These are phyloP conservation scores for Premnoplex brunnescens DNA, from an alignment of 2,797 vertebrate species.

Conservation along the genomic window DNA sequence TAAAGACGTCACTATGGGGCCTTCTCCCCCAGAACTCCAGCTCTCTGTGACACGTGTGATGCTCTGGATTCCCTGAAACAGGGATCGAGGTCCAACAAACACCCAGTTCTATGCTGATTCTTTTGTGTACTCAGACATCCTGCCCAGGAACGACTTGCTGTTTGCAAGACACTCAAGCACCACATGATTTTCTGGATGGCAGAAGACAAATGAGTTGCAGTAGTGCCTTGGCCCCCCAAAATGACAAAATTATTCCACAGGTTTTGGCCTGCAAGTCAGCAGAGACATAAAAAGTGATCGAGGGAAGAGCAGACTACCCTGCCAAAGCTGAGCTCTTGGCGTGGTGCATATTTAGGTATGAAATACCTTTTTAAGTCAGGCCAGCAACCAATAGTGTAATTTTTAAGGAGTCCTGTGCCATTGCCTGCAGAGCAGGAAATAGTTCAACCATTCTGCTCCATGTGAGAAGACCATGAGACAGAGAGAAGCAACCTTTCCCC, in stretches of 20 bases:
- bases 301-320: not conserved
- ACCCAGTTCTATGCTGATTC: not conserved
- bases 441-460: not conserved
- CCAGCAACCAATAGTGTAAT: not conserved
- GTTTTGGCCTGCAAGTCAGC: not conserved
- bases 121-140: not conserved
- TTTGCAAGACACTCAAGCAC: not conserved
- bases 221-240: rapidly evolving
- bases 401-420: not conserved
- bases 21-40: not conserved
- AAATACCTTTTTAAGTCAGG: not conserved
- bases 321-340: not conserved
- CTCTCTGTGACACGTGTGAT: rapidly evolving
- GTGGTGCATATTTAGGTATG: rapidly evolving
- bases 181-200: rapidly evolving
- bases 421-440: rapidly evolving
- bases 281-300: not conserved
- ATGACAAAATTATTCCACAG: not conserved
- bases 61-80: not conserved
- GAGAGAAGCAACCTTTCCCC: not conserved
- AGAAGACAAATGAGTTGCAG: not conserved
- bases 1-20: not conserved
- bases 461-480: not conserved
- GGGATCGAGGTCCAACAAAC: not conserved
- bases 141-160: not conserved